Percentiles rank a stretch among this genome's conserved stretches.
Evolutionary conservation across 1,140 invertebrate genomes (phyloP).

Genomic region (Leguminivora glycinivorella): DNA sequence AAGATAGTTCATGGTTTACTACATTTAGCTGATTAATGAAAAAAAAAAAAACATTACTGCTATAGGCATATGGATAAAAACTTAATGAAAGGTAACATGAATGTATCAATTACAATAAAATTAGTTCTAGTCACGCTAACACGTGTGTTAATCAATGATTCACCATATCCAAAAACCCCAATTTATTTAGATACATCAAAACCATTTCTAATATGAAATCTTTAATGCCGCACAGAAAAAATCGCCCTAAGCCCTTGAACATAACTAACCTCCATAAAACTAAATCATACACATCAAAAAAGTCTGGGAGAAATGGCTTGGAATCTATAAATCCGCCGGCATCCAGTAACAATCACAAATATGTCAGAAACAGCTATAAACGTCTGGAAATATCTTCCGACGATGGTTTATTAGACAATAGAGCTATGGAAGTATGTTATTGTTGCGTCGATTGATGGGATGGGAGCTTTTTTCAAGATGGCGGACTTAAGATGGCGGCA

Average conservation of each 20-base stretch:
- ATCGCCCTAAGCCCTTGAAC: not conserved
- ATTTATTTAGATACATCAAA: not conserved
- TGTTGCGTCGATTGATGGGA: constrained; percentile 52
- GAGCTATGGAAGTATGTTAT: constrained; percentile 50
- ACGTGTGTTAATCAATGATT: not conserved
- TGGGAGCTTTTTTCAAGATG: constrained; percentile 40
- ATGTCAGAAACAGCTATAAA: constrained; percentile 67
- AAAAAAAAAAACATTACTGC: too few relatives aligned
- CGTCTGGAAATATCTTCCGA: constrained; percentile 50
- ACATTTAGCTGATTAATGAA: too few relatives aligned
- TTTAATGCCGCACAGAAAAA: constrained; percentile 8
- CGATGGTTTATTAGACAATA: constrained; percentile 70
- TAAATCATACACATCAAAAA: constrained; percentile 67
- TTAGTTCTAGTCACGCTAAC: not conserved
- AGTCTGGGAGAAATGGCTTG: constrained; percentile 59
- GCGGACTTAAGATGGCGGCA: constrained; percentile 35
- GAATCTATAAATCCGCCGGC: constrained; percentile 66
- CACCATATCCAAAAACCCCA: not conserved
- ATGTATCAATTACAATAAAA: not conserved
- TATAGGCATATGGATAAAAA: not conserved
- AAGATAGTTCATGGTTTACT: too few relatives aligned
- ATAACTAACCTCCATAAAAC: constrained; percentile 47
- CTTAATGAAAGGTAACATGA: not conserved
- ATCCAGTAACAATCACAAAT: constrained; percentile 65
- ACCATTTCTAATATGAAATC: not conserved